Base-by-base conservation (phyloP, 2,888 invertebrate species). In the Apamea anceps region DNA sequence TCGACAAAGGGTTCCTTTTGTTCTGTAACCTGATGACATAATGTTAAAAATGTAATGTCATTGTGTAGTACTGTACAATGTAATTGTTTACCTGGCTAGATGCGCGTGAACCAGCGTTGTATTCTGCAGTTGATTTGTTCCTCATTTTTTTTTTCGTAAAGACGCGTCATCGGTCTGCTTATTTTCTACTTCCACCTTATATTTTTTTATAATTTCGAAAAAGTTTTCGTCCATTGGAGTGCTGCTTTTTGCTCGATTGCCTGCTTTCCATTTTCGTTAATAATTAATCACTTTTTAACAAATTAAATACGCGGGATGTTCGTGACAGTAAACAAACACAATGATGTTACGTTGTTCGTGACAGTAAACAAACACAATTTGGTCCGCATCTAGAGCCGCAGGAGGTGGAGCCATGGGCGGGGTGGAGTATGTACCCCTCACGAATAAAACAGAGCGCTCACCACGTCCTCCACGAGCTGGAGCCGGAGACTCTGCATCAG, bases 1-100 rank as follows among this genome's bases (percentile, higher is more conserved):
- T 60, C 60, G 48, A 48, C 15, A 15, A 48, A 48, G n/a, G 45
- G 45, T 10, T 45, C 45, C 45, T 45, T 45, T 45, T 45, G 45
- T 45, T 45, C 1, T 45, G 12, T 45, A 12, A 45, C 45, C 45
- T 45, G 45, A 15, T 66, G 25, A 15, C 67, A 67, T 45, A 45
- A n/a, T 67, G 6, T 67, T 45, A 67, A 45, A 45, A 25, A 45
- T 15, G 28, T 51, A 18, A 48, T 48, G 48, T 3, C 12, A 45
- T 7, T 48, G 48, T 51, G 15, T 51, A 51, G 51, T 51, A 51
- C 5, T 51, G 18, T 6, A 51, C 18, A 51, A 28, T 8, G 18
- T 68, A 68, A 45, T 48, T 25, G 37, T 18, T 48, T 28, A 48
- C 68, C 68, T 68, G n/a, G 67, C n/a, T 45, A 63, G 63, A 32